Conservation (phyloP, 2,888 invertebrate species). For the Beris morrisii region DNA sequence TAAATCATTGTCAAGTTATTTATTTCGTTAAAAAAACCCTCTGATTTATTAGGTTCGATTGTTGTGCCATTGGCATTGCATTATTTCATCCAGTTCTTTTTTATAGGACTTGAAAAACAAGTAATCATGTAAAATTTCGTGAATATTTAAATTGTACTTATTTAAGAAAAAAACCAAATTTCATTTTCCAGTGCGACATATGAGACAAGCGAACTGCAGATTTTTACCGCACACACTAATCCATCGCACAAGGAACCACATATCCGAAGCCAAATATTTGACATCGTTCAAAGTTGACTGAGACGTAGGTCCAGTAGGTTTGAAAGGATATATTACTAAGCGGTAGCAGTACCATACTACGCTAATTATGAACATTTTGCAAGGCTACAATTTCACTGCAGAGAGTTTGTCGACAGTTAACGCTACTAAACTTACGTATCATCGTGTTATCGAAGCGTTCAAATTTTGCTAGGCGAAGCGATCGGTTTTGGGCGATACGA, state of each 20-base stretch:
- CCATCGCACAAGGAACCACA: slow-evolving; percentile 66
- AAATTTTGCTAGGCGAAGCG: slow-evolving; percentile 90
- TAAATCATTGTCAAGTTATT: no score
- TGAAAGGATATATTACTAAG: slow-evolving; percentile 66
- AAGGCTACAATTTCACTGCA: slow-evolving; percentile 65
- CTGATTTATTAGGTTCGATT: no score
- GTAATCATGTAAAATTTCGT: no score
- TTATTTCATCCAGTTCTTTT: no score
- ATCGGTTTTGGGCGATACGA: slow-evolving; percentile 80
- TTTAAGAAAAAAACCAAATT: background rate
- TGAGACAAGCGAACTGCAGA: slow-evolving; percentile 60
- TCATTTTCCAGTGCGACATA: slow-evolving; percentile 62
- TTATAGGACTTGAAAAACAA: no score
- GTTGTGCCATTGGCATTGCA: no score
- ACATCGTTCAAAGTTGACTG: slow-evolving; percentile 51
- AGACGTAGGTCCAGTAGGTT: slow-evolving; percentile 47
- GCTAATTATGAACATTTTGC: slow-evolving; percentile 79
- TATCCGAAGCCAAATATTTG: slow-evolving; percentile 74
- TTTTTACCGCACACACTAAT: slow-evolving; percentile 62
- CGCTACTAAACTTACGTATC: slow-evolving; percentile 69
- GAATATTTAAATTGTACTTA: background rate
- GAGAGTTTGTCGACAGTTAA: slow-evolving; percentile 60
- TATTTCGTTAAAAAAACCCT: no score
- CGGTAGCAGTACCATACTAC: slow-evolving; percentile 80
- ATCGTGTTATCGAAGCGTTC: slow-evolving; percentile 85